phyloP scores from a whole-genome alignment of 2,888 invertebrate species.

The Xestia sexstrigata region DNA sequence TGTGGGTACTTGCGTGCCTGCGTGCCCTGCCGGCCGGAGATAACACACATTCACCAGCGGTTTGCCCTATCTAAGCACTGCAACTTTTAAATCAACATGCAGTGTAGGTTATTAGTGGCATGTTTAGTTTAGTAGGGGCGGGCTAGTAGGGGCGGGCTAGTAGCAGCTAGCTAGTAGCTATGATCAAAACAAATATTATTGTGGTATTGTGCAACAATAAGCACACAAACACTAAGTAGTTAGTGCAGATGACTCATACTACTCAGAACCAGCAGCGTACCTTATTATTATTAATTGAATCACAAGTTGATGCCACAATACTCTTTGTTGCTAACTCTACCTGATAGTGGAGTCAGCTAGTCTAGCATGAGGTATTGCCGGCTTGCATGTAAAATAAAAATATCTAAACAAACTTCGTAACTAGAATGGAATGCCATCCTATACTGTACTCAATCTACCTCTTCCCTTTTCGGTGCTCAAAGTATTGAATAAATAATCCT shows the following conservation, averaged over 20 bases:
- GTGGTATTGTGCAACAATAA: constrained; percentile 9
- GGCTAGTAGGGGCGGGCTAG: background rate
- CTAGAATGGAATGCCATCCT: background rate
- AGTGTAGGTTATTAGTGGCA: background rate
- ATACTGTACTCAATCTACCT: background rate
- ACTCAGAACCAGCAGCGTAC: constrained; percentile 7
- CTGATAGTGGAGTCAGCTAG: background rate
- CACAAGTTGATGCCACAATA: constrained; percentile 16
- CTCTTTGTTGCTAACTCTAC: constrained; percentile 14
- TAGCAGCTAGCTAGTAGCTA: background rate
- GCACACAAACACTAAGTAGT: background rate
- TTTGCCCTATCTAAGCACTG: background rate
- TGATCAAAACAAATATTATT: background rate
- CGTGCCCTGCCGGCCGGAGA: background rate
- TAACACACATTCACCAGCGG: constrained; percentile 19
- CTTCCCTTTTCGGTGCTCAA: background rate
- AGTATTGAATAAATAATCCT: background rate
- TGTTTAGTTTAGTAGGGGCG: background rate
- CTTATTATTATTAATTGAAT: background rate
- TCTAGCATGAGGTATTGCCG: background rate
- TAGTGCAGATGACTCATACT: constrained; percentile 5
- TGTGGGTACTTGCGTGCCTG: constrained; percentile 22
- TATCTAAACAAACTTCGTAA: background rate
- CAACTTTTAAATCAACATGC: background rate
- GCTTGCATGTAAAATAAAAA: background rate